These are phyloP conservation scores for Amiota minor DNA, from an alignment of 2,888 invertebrate species.

Conservation along the genomic window DNA sequence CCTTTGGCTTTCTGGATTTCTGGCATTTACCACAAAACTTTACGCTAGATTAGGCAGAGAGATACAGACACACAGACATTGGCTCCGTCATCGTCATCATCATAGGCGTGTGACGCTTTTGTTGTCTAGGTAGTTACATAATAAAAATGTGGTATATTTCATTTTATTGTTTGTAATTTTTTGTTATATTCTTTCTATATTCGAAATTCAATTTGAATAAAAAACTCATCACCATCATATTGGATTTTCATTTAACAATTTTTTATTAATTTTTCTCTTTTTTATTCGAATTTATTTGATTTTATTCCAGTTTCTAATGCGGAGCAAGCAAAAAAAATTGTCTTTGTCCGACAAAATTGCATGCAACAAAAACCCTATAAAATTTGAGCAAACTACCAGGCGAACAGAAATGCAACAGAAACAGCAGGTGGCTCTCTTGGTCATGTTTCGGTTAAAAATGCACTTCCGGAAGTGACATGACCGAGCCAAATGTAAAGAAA, in stretches of 20 bases:
- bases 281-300: conserved; percentile 36
- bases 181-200: conserved; percentile 37
- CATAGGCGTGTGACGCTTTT: conserved; percentile 25
- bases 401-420: no score
- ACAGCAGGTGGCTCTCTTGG: no score
- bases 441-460: no score
- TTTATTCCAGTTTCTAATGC: conserved; percentile 35
- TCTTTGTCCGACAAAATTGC: background rate
- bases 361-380: no score
- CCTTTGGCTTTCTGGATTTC: conserved; percentile 34
- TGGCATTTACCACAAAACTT: conserved; percentile 49
- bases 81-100: no score
- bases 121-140: background rate
- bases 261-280: conserved; percentile 35
- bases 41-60: conserved; percentile 59
- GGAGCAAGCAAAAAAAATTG: background rate
- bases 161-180: conserved; percentile 47
- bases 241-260: conserved; percentile 36
- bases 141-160: conserved; percentile 18
- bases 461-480: no score
- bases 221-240: conserved; percentile 12
- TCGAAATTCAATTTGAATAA: no score
- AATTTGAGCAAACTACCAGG: no score
- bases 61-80: no score
- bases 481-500: no score